phyloP scores from a whole-genome alignment of 2,797 vertebrate genomes.

The Merluccius polli region DNA sequence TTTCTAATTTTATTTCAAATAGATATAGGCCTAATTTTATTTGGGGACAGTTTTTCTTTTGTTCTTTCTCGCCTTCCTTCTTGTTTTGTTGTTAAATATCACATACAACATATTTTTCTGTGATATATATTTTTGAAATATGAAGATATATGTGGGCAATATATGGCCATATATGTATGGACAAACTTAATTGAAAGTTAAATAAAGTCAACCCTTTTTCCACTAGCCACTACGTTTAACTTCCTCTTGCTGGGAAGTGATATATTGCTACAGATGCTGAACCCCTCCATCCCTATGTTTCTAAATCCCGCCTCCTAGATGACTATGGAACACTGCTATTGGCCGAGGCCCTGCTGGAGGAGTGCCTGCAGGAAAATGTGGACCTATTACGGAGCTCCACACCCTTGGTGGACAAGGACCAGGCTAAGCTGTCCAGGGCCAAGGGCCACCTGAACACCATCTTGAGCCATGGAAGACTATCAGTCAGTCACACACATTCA shows the following conservation, averaged over 20 bases:
- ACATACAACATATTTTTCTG: no score
- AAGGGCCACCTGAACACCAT: constrained; percentile 81
- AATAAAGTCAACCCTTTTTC: background rate
- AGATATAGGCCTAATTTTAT: background rate
- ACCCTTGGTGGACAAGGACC: constrained; percentile 80
- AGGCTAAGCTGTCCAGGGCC: constrained; percentile 78
- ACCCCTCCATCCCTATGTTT: constrained; percentile 27
- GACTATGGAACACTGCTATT: constrained; percentile 84
- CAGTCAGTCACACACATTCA: constrained; percentile 71
- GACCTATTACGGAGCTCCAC: constrained; percentile 77
- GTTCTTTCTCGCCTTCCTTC: background rate
- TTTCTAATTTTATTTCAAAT: background rate
- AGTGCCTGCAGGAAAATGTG: constrained; percentile 84
- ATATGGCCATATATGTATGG: no score
- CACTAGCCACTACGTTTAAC: background rate
- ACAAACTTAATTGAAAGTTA: background rate
- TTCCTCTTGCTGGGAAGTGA: constrained; percentile 28
- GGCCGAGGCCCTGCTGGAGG: constrained; percentile 86
- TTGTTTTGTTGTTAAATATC: background rate
- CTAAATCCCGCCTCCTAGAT: constrained; percentile 70
- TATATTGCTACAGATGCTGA: constrained; percentile 42
- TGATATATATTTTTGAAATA: background rate
- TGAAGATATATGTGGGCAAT: no score
- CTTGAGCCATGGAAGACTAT: constrained; percentile 83
- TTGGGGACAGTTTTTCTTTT: background rate